Percentiles rank a stretch among this genome's conserved stretches.
phyloP scores from a whole-genome alignment of 1,140 invertebrate species.

The Lucilia cuprina region DNA sequence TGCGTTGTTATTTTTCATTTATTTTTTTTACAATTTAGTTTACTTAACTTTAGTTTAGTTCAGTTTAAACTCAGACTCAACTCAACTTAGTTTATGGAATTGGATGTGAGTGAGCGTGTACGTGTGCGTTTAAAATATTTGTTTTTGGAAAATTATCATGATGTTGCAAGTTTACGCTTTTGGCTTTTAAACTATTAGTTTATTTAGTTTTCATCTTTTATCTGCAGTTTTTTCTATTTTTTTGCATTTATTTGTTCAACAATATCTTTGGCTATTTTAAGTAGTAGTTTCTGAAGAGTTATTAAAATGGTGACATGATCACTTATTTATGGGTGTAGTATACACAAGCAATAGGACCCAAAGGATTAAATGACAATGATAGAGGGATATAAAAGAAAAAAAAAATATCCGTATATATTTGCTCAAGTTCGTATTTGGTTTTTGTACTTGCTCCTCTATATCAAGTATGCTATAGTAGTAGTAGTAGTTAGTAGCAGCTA shows the following conservation, averaged over 20 bases:
- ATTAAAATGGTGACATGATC: slow-evolving; percentile 35
- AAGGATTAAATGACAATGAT: not conserved
- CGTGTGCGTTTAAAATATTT: not conserved
- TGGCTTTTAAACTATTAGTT: not conserved
- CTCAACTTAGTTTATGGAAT: not conserved
- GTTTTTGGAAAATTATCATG: slow-evolving; percentile 28
- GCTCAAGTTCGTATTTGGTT: not conserved
- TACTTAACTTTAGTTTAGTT: not conserved
- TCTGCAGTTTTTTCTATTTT: not conserved
- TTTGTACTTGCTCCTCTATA: not conserved
- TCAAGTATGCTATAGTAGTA: not conserved
- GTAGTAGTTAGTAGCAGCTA: not conserved
- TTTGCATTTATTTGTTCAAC: not conserved
- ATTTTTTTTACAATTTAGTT: not conserved
- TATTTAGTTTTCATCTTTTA: not conserved
- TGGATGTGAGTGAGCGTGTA: not conserved
- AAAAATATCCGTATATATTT: not conserved
- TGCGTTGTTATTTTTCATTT: not conserved
- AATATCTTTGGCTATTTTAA: not conserved
- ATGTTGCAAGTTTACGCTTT: slow-evolving; percentile 33
- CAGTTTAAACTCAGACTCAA: not conserved
- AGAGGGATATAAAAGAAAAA: no score
- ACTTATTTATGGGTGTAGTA: slow-evolving; percentile 28
- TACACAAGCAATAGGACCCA: slow-evolving; percentile 24
- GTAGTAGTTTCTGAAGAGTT: slow-evolving; percentile 16